phyloP scores from a whole-genome alignment of 2,888 invertebrate species.

The Acanthopleura granulata region DNA sequence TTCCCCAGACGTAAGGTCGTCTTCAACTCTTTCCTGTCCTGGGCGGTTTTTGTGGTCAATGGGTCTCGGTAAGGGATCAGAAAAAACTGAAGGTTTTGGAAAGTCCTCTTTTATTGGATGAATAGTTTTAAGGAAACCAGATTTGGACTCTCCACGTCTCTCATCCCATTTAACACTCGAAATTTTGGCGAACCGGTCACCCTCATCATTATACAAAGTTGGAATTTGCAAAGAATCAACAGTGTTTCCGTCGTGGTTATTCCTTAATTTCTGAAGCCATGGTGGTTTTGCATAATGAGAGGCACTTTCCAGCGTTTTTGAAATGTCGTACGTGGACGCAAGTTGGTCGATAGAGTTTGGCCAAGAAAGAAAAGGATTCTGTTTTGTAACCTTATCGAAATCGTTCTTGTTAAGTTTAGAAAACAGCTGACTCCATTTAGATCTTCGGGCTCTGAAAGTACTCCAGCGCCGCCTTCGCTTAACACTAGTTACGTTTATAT shows the following conservation, averaged over 20 bases:
- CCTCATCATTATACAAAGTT: too few species aligned
- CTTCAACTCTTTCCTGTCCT: too few species aligned
- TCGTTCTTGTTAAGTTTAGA: background rate
- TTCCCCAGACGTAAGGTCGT: too few species aligned
- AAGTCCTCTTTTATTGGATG: too few species aligned
- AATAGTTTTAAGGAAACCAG: background rate
- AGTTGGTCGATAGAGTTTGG: background rate
- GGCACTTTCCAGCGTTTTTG: conserved; percentile 1
- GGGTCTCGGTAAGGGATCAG: too few species aligned
- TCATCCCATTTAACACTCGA: background rate
- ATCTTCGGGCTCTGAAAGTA: background rate
- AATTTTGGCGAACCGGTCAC: background rate
- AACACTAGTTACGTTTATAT: background rate
- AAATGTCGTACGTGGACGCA: background rate
- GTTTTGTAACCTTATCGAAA: background rate
- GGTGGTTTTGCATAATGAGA: conserved; percentile 7
- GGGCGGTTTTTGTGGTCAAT: too few species aligned
- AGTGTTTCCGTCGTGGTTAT: background rate
- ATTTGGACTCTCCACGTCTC: background rate
- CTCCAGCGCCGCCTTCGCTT: background rate
- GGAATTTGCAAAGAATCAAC: background rate
- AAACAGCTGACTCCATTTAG: background rate
- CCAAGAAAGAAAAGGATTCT: background rate
- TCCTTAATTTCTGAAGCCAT: conserved; percentile 1
- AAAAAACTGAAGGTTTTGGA: too few species aligned